Percentiles rank a stretch among this genome's conserved stretches.
Conservation (phyloP, 1,140 invertebrate genomes). For the Apocrypta bakeri region DNA sequence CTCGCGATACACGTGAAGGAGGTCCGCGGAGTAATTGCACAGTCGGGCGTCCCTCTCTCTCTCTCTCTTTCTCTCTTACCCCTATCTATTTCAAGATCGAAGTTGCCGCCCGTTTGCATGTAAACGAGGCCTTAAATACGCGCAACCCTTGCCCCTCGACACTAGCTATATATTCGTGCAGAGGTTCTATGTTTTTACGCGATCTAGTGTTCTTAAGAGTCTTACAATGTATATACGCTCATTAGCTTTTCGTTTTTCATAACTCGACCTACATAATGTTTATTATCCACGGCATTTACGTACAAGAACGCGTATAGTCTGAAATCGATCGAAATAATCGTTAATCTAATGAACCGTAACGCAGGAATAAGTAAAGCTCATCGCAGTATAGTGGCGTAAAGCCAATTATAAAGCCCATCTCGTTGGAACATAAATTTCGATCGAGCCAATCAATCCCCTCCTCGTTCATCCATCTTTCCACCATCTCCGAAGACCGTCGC, state of each 20-base stretch:
- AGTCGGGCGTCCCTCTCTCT: background rate
- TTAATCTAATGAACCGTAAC: too few relatives aligned
- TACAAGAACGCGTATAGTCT: too few relatives aligned
- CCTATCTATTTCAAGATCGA: conserved; percentile 29
- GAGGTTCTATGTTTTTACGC: background rate
- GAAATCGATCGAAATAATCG: too few relatives aligned
- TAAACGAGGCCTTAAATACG: conserved; percentile 34
- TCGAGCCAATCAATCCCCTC: conserved; percentile 3
- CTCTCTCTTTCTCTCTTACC: background rate
- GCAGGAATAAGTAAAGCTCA: too few relatives aligned
- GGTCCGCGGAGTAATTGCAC: conserved; percentile 26
- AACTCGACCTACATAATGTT: too few relatives aligned
- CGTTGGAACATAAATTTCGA: background rate
- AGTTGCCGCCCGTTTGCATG: conserved; percentile 31
- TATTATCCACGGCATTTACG: too few relatives aligned
- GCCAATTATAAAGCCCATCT: conserved; percentile 5
- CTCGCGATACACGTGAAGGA: background rate
- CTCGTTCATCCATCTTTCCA: background rate
- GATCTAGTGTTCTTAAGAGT: background rate
- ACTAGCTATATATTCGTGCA: background rate
- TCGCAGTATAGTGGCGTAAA: too few relatives aligned
- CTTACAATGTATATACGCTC: background rate
- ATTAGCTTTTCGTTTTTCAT: background rate
- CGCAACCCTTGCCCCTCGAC: background rate
- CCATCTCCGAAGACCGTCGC: background rate